Evolutionary conservation across 2,113 vertebrate species (phyloP).

Genomic region (Okapia johnstoni): DNA sequence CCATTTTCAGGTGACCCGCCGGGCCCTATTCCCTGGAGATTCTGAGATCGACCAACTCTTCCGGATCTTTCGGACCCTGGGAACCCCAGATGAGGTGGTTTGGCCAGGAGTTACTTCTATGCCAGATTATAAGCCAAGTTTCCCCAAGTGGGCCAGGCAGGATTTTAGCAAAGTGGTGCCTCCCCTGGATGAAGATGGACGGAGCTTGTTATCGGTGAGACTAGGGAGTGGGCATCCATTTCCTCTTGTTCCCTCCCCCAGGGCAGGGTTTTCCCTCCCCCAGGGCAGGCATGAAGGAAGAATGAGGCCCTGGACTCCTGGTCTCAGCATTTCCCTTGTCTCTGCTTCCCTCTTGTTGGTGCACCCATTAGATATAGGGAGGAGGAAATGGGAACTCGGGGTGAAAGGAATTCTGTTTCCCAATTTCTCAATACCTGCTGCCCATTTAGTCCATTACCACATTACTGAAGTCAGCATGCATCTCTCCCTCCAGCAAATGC

Average conservation of each 20-base stretch:
- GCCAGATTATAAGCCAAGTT: constrained; percentile 96
- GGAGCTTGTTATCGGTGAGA: constrained; percentile 91
- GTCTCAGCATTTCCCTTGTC: not conserved
- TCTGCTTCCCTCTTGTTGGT: not conserved
- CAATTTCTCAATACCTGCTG: not conserved
- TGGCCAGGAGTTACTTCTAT: constrained; percentile 95
- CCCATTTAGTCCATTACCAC: not conserved
- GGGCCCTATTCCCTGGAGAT: constrained; percentile 94
- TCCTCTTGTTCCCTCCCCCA: not conserved
- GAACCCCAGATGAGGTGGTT: constrained; percentile 91
- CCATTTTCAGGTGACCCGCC: constrained; percentile 85
- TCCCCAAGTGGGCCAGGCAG: constrained; percentile 94
- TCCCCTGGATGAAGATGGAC: constrained; percentile 91
- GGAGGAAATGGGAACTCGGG: constrained; percentile 16
- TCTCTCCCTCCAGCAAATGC: constrained; percentile 88
- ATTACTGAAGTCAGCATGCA: not conserved
- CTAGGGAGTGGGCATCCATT: not conserved
- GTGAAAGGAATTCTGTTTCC: constrained; percentile 14
- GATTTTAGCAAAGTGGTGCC: constrained; percentile 94
- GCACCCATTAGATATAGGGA: not conserved
- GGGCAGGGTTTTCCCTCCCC: not conserved
- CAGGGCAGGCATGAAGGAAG: not conserved
- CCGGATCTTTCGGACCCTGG: constrained; percentile 94
- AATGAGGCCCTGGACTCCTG: not conserved
- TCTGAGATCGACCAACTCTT: constrained; percentile 96